These are phyloP conservation scores for Hydropotes inermis DNA, from an alignment of 2,113 vertebrate species.

Conservation along the genomic window DNA sequence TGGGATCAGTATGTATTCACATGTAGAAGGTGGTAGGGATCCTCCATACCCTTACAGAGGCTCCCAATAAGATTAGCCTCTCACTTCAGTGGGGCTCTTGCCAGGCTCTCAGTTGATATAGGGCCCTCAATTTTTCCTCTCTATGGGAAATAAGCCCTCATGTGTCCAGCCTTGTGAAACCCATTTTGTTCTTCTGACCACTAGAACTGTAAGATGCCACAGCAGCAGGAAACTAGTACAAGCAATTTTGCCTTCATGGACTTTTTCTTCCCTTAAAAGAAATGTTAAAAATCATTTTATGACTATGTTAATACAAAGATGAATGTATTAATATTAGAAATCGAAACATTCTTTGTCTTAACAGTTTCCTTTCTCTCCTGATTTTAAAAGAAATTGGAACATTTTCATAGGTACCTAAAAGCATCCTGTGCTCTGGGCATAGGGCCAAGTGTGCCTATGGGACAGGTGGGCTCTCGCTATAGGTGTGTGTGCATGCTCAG, in stretches of 20 bases:
- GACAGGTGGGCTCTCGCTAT: neutral
- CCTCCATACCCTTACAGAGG: neutral
- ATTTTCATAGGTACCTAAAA: neutral
- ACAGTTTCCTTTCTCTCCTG: neutral
- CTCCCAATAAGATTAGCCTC: neutral
- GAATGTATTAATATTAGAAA: neutral
- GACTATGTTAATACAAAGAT: neutral
- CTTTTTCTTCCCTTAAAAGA: neutral
- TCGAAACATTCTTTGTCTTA: neutral
- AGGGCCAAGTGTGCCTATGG: neutral
- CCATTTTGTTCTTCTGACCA: neutral
- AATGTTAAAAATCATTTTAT: neutral
- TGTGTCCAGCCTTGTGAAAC: neutral
- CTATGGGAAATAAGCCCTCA: neutral
- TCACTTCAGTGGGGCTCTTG: neutral
- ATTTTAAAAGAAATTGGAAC: constrained; percentile 37
- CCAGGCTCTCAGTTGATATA: neutral
- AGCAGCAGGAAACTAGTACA: neutral
- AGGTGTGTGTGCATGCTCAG: neutral
- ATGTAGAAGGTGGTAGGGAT: neutral
- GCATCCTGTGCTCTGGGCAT: neutral
- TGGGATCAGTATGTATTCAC: neutral
- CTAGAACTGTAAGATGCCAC: neutral
- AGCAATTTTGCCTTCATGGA: neutral
- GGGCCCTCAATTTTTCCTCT: neutral